Evolutionary conservation across 2,797 vertebrate genomes (phyloP).

Genomic region (Enteromius treurensis): DNA sequence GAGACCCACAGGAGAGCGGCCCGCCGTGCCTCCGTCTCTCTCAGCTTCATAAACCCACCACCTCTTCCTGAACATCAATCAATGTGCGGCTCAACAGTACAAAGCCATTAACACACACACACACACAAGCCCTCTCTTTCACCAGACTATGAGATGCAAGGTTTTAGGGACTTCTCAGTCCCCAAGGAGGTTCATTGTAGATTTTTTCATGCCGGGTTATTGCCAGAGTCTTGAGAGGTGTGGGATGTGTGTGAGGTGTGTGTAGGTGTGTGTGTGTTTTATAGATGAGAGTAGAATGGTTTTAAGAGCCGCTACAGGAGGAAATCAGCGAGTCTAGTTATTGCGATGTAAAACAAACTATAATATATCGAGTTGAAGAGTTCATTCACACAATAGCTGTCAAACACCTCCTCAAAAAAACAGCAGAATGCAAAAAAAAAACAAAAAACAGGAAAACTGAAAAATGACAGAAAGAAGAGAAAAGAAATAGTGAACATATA

Average conservation of each 20-base stretch:
- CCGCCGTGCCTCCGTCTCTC: slow-evolving; percentile 69
- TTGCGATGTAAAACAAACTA: slow-evolving; percentile 38
- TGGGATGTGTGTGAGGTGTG: background rate
- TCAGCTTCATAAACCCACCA: slow-evolving; percentile 70
- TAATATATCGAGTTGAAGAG: slow-evolving; percentile 32
- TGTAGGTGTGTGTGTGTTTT: slow-evolving; percentile 28
- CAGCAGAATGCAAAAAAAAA: slow-evolving; percentile 5
- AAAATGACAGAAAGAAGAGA: slow-evolving; percentile 33
- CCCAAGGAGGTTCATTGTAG: slow-evolving; percentile 38
- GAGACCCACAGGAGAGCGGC: slow-evolving; percentile 68
- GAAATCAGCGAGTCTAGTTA: slow-evolving; percentile 24
- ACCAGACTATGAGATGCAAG: slow-evolving; percentile 41
- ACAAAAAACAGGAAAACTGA: background rate
- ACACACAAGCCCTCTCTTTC: slow-evolving; percentile 10
- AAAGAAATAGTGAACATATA: slow-evolving; percentile 26
- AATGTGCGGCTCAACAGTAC: slow-evolving; percentile 62
- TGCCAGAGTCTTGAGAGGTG: slow-evolving; percentile 32
- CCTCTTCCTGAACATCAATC: slow-evolving; percentile 67
- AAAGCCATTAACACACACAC: slow-evolving; percentile 54
- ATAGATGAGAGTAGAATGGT: slow-evolving; percentile 44
- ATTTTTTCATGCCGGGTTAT: slow-evolving; percentile 39
- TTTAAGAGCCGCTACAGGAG: slow-evolving; percentile 14
- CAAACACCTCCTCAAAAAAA: background rate
- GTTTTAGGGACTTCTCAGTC: slow-evolving; percentile 43
- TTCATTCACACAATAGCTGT: slow-evolving; percentile 33